A percentile compares a stretch with the other conserved stretches of the same genome.
Evolutionary conservation across 2,888 invertebrate species (phyloP).

Genomic region (Dione vanillae): DNA sequence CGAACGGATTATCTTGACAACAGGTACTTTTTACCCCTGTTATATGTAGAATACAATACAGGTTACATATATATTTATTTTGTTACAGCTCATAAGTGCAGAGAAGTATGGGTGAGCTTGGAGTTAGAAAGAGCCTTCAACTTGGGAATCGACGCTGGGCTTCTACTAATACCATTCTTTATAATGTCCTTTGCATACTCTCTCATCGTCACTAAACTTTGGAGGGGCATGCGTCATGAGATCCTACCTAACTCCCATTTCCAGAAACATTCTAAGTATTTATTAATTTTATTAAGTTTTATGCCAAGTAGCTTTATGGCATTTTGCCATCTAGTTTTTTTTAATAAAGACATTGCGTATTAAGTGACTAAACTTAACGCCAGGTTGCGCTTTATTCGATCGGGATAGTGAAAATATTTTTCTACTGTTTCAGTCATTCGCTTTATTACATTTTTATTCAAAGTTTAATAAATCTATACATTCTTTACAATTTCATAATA

Average conservation of each 20-base stretch:
- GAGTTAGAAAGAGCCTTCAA: constrained; percentile 88
- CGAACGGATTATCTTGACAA: no score
- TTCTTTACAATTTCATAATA: no score
- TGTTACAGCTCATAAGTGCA: constrained; percentile 85
- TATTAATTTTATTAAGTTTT: neutral
- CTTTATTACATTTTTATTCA: no score
- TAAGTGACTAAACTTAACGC: no score
- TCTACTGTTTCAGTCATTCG: no score
- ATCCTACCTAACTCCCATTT: constrained; percentile 85
- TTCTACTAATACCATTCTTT: constrained; percentile 89
- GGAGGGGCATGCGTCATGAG: constrained; percentile 87
- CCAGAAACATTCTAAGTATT: constrained; percentile 80
- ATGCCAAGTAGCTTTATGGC: no score
- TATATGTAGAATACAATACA: neutral
- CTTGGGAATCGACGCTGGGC: constrained; percentile 87
- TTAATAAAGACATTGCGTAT: no score
- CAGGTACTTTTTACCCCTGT: no score
- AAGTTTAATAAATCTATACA: no score
- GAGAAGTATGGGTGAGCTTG: constrained; percentile 88
- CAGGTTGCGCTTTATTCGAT: no score
- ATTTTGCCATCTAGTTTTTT: no score
- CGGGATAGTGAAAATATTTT: no score
- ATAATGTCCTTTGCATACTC: constrained; percentile 91
- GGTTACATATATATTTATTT: neutral
- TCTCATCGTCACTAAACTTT: constrained; percentile 87